Percentiles rank a stretch among this genome's conserved stretches.
Evolutionary conservation across 2,113 vertebrate genomes (phyloP).

Genomic region (Willisornis vidua): DNA sequence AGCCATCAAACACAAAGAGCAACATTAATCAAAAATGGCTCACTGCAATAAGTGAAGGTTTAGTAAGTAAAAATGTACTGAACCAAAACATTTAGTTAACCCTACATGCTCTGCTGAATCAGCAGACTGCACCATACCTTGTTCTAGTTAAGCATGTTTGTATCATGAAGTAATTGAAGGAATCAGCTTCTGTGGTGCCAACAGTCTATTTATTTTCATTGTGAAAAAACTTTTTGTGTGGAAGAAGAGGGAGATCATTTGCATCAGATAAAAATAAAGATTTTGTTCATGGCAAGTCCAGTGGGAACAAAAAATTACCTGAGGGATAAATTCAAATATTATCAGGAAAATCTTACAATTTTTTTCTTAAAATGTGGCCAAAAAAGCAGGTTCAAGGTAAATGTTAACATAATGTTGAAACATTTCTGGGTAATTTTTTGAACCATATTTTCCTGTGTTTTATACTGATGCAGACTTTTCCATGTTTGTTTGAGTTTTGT

Average conservation of each 20-base stretch:
- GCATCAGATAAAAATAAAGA: neutral
- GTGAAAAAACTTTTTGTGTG: neutral
- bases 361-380: neutral
- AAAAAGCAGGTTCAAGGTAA: neutral
- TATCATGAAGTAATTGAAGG: neutral
- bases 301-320: neutral
- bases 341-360: neutral
- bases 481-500: neutral
- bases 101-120: slow-evolving; percentile 56
- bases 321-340: neutral
- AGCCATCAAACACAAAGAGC: slow-evolving; percentile 73
- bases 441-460: neutral
- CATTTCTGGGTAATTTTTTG: fast-evolving
- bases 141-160: neutral
- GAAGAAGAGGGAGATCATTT: neutral
- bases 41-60: slow-evolving; percentile 73
- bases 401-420: neutral
- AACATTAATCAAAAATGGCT: slow-evolving; percentile 82
- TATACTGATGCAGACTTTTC: neutral
- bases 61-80: slow-evolving; percentile 77
- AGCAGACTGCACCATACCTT: neutral
- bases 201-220: neutral
- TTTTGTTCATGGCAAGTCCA: neutral
- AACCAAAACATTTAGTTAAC: slow-evolving; percentile 72
- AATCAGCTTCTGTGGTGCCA: neutral